Conservation (phyloP, 2,888 invertebrate genomes). For the Hyalella azteca region DNA sequence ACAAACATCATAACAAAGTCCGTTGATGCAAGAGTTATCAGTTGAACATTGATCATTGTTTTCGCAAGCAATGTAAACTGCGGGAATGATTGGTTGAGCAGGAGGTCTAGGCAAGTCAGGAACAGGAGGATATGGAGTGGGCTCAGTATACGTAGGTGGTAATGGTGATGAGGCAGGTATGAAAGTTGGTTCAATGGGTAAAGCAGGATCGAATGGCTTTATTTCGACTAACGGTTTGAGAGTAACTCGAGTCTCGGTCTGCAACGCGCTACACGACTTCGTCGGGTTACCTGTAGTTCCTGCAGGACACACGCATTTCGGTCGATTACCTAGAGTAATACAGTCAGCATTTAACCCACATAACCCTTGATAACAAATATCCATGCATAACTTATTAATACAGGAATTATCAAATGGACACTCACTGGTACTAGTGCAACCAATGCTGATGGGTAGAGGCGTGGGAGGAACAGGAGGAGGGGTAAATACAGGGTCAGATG, state of each 20-base stretch:
- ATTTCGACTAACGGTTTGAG: conserved; percentile 64
- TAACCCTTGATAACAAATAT: conserved; percentile 73
- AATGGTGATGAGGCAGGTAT: conserved; percentile 19
- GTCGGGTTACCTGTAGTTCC: conserved; percentile 80
- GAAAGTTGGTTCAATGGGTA: conserved; percentile 44
- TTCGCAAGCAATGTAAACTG: conserved; percentile 58
- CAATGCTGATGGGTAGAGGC: conserved; percentile 43
- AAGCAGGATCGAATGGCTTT: conserved; percentile 59
- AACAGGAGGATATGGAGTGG: conserved; percentile 29
- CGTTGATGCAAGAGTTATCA: conserved; percentile 61
- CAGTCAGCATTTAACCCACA: conserved; percentile 86
- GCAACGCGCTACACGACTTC: conserved; percentile 43
- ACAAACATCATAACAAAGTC: conserved; percentile 58
- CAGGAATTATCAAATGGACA: conserved; percentile 61
- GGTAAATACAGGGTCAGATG: conserved; percentile 39
- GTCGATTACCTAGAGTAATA: conserved; percentile 69
- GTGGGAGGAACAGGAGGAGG: conserved; percentile 41
- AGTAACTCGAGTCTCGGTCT: conserved; percentile 62
- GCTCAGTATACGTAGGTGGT: conserved; percentile 27
- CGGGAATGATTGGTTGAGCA: conserved; percentile 40
- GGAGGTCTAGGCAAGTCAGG: conserved; percentile 68
- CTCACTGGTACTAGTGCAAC: conserved; percentile 61
- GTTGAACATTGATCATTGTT: conserved; percentile 61
- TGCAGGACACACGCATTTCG: conserved; percentile 77
- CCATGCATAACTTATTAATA: conserved; percentile 60